A percentile compares a stretch with the other conserved stretches of the same genome.
phyloP scores from a whole-genome alignment of 2,888 invertebrate genomes.

The Aleiodes alternator region DNA sequence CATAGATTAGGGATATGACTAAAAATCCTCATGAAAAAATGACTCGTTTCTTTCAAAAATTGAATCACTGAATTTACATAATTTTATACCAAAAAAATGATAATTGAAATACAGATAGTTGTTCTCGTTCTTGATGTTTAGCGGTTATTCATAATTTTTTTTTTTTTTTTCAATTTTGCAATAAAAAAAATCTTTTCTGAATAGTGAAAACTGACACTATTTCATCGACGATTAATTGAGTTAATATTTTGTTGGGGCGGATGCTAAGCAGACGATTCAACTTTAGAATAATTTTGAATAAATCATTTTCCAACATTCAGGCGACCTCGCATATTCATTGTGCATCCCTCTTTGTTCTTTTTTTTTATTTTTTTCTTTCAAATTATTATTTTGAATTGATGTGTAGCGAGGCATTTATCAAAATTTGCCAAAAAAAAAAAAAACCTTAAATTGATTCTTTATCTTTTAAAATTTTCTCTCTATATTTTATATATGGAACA shows the following conservation, averaged over 20 bases:
- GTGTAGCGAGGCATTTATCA: conserved; percentile 70
- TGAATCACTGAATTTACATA: too few relatives aligned
- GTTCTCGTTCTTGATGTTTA: too few relatives aligned
- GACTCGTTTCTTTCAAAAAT: too few relatives aligned
- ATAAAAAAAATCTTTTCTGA: background rate
- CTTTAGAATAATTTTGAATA: too few relatives aligned
- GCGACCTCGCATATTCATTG: conserved; percentile 75
- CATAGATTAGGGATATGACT: background rate
- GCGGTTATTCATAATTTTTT: too few relatives aligned
- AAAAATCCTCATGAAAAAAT: background rate
- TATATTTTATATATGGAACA: conserved; percentile 17
- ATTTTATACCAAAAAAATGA: too few relatives aligned
- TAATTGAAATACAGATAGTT: too few relatives aligned
- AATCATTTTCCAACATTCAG: conserved; percentile 36
- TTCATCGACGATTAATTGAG: background rate
- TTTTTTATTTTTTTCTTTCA: conserved; percentile 8
- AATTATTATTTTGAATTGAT: conserved; percentile 59
- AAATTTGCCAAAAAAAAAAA: conserved; percentile 57
- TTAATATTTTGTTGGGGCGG: too few relatives aligned
- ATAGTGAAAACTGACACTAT: background rate
- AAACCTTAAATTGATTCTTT: conserved; percentile 22
- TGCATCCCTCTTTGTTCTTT: conserved; percentile 69
- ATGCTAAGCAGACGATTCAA: too few relatives aligned
- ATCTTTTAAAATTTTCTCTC: conserved; percentile 22
- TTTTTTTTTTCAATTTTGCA: background rate